These are phyloP conservation scores for Acrocephalus kingi DNA, from an alignment of 2,113 vertebrate genomes.

Conservation along the genomic window DNA sequence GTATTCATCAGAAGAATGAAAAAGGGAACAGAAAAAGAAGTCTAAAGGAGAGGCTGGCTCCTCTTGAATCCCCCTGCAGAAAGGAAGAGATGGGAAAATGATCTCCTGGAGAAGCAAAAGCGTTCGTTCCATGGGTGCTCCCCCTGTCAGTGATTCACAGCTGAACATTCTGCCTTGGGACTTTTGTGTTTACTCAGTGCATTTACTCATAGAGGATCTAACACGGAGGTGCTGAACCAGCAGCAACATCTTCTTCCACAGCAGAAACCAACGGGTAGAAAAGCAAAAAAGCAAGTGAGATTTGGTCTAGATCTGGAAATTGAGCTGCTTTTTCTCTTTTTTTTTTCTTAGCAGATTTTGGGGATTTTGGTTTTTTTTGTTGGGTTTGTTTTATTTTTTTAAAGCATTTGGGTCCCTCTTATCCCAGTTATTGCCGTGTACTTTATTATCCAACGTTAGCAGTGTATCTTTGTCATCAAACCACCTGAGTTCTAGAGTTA, in stretches of 20 bases:
- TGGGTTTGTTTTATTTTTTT: constrained; percentile 4
- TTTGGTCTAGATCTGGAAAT: constrained; percentile 63
- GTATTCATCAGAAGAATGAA: constrained; percentile 75
- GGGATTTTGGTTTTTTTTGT: constrained; percentile 19
- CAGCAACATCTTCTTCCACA: constrained; percentile 62
- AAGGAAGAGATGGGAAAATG: constrained; percentile 24
- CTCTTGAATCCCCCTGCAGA: constrained; percentile 68
- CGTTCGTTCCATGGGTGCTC: constrained; percentile 26
- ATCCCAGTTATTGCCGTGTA: constrained; percentile 47
- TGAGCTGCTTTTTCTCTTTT: constrained; percentile 42
- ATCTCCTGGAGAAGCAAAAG: constrained; percentile 23
- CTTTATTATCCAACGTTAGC: constrained; percentile 34
- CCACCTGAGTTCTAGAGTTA: constrained; percentile 21
- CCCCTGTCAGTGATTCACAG: constrained; percentile 53
- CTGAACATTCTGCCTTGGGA: constrained; percentile 57
- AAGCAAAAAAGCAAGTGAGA: constrained; percentile 51
- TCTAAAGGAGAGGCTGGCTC: constrained; percentile 85
- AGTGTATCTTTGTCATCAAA: constrained; percentile 33
- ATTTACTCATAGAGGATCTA: constrained; percentile 70
- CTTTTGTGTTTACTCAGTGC: constrained; percentile 70
- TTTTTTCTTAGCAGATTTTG: constrained; percentile 12
- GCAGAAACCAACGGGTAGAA: constrained; percentile 51
- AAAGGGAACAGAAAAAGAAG: constrained; percentile 68
- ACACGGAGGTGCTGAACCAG: constrained; percentile 66
- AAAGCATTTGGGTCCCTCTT: constrained; percentile 49